Evolutionary conservation across 2,888 invertebrate species (phyloP).

Genomic region (Amaurobius ferox): DNA sequence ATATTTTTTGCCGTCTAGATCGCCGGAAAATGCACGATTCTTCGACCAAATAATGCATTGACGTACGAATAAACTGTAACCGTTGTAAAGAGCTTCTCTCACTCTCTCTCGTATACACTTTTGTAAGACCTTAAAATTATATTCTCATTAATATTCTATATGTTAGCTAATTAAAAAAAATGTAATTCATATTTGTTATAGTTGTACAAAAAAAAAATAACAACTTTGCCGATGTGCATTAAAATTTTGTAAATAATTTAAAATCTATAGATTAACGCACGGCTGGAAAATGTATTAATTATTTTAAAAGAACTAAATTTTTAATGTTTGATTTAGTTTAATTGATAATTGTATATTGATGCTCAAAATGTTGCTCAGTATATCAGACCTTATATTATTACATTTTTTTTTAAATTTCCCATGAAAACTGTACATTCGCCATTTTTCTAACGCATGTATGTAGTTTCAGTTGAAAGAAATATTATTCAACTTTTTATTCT

Average conservation of each 20-base stretch:
- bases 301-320: background rate
- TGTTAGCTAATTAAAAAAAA: background rate
- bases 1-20: conserved; percentile 11
- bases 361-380: conserved; percentile 10
- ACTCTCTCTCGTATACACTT: background rate
- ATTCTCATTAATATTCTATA: conserved; percentile 1
- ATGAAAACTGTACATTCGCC: conserved; percentile 1
- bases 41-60: conserved; percentile 1
- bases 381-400: background rate
- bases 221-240: conserved; percentile 1
- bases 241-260: background rate
- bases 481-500: too few relatives aligned
- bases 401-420: background rate
- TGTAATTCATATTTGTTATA: background rate
- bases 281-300: background rate
- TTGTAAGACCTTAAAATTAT: background rate
- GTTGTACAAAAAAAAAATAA: background rate
- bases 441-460: too few relatives aligned
- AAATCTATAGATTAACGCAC: background rate
- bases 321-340: background rate
- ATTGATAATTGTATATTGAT: background rate
- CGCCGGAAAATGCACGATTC: background rate
- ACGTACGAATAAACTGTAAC: background rate
- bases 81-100: background rate
- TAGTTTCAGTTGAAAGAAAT: too few relatives aligned